Evolutionary conservation across 2,113 vertebrate genomes (phyloP), one percentile per base, ranked within the genome.

Genomic region (Phrynosoma blainvillii): DNA sequence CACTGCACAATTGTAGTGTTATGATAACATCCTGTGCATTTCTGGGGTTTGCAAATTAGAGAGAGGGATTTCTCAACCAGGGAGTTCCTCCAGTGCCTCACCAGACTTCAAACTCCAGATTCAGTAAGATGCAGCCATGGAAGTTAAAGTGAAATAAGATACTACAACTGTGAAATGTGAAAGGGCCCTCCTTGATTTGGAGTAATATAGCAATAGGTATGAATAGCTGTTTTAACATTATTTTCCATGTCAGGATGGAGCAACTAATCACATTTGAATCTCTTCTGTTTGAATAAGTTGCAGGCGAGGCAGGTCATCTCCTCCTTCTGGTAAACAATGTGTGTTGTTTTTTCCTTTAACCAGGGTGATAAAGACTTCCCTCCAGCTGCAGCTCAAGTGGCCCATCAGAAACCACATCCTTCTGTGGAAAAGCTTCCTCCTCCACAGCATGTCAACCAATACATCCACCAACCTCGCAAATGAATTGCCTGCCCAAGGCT

Each of bases 321-420:
- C 93, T n/a, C 59, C 80, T 78, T 65, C 6, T 52, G 82, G 91
- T 77, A 3, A 62, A 12, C 8, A 71, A 52, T 78, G 86, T 74
- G 93, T 79, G 36, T 13, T 6, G 56, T 65, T 68, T 56, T 92
- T 21, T 90, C 93, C 88, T 89, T 85, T 88, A 81, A 16, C 84
- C 96, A 99, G 99, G 99, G 99, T 1, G 98, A 99, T 96, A 99
- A 98, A 93, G 99, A 99, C 96, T 99, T 99, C 95, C 98, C 99
- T 71, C 99, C 99, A 1, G 98, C 98, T 0, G 99, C 99, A 0
- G 99, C 99, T 65, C 98, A 99, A 96, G 99, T 99, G 94, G 99
- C 99, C 86, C 99, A 99, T 96, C 98, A 98, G 96, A 99, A 99
- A 95, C 99, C 99, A n/a, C 98, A 98, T 87, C 98, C 99, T 71